Conservation (phyloP, 2,888 invertebrate species). For the Tyria jacobaeae region DNA sequence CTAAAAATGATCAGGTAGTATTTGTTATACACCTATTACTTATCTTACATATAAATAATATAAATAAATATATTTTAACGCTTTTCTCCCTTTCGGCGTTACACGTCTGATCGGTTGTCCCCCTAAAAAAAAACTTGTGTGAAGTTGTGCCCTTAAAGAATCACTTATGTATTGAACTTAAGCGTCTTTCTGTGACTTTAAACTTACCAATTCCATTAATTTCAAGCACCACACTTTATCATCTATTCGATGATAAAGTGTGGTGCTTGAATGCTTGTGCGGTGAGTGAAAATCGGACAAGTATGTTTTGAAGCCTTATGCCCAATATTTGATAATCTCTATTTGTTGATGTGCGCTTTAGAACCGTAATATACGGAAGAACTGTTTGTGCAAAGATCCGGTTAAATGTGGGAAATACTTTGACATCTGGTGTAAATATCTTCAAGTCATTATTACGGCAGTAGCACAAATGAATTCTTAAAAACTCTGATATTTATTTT, state of each 20-base stretch:
- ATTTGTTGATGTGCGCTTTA: neutral
- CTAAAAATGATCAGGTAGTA: too few relatives aligned
- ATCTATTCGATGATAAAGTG: too few relatives aligned
- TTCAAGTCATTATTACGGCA: neutral
- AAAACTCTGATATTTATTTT: neutral
- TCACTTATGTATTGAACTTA: neutral
- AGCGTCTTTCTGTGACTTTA: neutral
- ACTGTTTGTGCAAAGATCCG: slow-evolving; percentile 7
- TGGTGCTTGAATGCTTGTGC: too few relatives aligned
- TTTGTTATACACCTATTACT: too few relatives aligned
- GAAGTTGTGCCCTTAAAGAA: too few relatives aligned
- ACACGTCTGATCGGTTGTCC: too few relatives aligned
- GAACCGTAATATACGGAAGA: slow-evolving; percentile 13
- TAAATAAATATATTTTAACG: too few relatives aligned
- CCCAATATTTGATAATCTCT: slow-evolving; percentile 4
- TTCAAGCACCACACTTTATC: slow-evolving; percentile 5
- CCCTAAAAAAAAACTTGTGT: too few relatives aligned
- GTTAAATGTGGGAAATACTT: slow-evolving; percentile 10
- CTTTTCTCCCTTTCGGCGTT: too few relatives aligned
- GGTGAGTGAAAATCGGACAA: slow-evolving; percentile 12
- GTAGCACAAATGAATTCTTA: neutral
- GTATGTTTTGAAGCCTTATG: slow-evolving; percentile 1
- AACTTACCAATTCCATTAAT: neutral
- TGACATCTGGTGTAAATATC: neutral
- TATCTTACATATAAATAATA: too few relatives aligned